A percentile compares a stretch with the other conserved stretches of the same genome.
Evolutionary conservation across 2,888 invertebrate species (phyloP).

Genomic region (Anagyrus pseudococci): DNA sequence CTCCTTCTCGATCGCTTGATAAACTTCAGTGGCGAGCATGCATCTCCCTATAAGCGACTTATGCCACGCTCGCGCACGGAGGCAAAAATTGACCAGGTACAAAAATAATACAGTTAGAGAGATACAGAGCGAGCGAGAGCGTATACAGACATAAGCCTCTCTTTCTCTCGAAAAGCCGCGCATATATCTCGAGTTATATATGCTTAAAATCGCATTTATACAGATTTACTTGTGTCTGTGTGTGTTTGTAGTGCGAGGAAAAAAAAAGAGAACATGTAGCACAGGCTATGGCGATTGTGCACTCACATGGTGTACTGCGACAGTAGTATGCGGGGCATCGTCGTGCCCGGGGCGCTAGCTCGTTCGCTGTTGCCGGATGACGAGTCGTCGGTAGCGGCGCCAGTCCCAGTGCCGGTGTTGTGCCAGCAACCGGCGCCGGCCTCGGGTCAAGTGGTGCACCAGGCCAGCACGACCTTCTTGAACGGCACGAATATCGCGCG

Average conservation of each 20-base stretch:
- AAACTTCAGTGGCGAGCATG: too few relatives aligned
- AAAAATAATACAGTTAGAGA: neutral
- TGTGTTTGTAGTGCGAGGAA: too few relatives aligned
- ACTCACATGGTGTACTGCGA: conserved; percentile 57
- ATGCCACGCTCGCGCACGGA: neutral
- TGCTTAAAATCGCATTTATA: too few relatives aligned
- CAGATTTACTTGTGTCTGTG: too few relatives aligned
- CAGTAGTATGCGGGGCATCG: conserved; percentile 52
- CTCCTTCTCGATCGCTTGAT: too few relatives aligned
- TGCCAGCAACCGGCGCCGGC: conserved; percentile 36
- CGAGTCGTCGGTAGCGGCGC: conserved; percentile 35
- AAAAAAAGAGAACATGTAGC: neutral
- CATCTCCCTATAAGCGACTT: too few relatives aligned
- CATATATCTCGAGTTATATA: too few relatives aligned
- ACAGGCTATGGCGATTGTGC: neutral
- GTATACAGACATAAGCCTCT: neutral
- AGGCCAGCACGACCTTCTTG: conserved; percentile 81
- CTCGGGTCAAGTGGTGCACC: conserved; percentile 65
- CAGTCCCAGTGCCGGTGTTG: conserved; percentile 32
- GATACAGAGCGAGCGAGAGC: neutral
- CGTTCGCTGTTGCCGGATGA: conserved; percentile 23
- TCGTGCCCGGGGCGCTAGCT: conserved; percentile 33
- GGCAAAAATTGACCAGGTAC: conserved; percentile 10
- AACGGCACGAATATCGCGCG: conserved; percentile 79
- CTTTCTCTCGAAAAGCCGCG: too few relatives aligned